phyloP scores from a whole-genome alignment of 2,113 vertebrate species.

The Mustela lutreola region DNA sequence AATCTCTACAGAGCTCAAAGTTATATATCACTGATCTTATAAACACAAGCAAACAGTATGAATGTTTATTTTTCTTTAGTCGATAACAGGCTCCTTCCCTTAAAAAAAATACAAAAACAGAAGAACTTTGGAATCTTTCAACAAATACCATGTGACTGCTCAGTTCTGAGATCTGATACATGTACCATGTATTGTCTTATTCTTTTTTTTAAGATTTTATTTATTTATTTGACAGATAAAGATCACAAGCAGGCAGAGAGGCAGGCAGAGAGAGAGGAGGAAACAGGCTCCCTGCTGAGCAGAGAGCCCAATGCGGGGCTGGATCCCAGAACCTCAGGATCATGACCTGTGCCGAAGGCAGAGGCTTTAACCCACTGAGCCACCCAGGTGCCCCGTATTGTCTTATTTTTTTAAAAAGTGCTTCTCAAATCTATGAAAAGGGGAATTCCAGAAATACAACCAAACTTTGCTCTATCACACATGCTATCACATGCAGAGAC shows the following conservation, averaged over 20 bases:
- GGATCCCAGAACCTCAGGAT: too few relatives aligned
- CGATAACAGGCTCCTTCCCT: constrained; percentile 23
- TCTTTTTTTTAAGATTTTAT: not conserved
- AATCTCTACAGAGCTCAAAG: constrained; percentile 14
- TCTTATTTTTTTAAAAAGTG: not conserved
- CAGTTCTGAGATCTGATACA: not conserved
- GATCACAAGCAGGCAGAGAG: too few relatives aligned
- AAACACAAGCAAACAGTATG: constrained; percentile 44
- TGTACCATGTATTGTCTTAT: not conserved
- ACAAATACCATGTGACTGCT: not conserved
- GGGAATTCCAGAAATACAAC: not conserved
- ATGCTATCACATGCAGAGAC: not conserved
- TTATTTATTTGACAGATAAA: too few relatives aligned
- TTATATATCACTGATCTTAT: not conserved
- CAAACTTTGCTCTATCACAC: not conserved
- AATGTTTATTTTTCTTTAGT: constrained; percentile 57
- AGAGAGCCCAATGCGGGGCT: too few relatives aligned
- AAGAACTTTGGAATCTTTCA: not conserved
- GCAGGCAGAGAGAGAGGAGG: too few relatives aligned
- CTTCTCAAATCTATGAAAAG: constrained; percentile 32
- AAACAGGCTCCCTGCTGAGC: too few relatives aligned
- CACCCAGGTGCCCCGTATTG: not conserved
- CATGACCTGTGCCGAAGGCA: too few relatives aligned
- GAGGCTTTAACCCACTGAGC: too few relatives aligned
- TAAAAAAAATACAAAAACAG: not conserved